Conservation (phyloP, 2,113 vertebrate species). For the Pseudonaja textilis region DNA sequence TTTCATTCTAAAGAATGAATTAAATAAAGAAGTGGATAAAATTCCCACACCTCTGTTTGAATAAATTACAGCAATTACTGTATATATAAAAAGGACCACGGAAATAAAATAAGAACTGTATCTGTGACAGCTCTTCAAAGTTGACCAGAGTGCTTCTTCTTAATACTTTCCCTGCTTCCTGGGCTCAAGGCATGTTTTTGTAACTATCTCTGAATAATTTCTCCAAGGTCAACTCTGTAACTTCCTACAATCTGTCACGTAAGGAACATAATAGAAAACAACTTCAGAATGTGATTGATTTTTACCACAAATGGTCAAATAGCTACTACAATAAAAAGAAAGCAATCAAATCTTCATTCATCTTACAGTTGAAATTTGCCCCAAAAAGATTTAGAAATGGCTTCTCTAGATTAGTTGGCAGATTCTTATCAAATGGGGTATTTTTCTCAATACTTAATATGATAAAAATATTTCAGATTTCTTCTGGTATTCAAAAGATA, state of each 20-base stretch:
- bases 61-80: neutral
- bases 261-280: neutral
- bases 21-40: neutral
- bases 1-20: neutral
- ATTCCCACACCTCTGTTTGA: neutral
- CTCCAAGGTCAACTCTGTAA: neutral
- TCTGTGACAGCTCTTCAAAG: neutral
- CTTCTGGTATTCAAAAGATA: neutral
- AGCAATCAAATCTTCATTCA: neutral
- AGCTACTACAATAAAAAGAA: neutral
- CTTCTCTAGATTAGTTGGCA: neutral
- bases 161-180: neutral
- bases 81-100: neutral
- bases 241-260: neutral
- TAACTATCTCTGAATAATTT: neutral
- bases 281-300: neutral
- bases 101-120: neutral
- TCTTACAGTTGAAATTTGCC: slow-evolving; percentile 7
- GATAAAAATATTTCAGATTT: neutral
- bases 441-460: neutral
- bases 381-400: neutral
- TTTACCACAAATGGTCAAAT: slow-evolving; percentile 3
- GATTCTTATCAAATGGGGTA: neutral
- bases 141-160: neutral
- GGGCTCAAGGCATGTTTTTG: neutral